Conservation (phyloP, 2,797 vertebrate genomes). For the Distichodus sexfasciatus region DNA sequence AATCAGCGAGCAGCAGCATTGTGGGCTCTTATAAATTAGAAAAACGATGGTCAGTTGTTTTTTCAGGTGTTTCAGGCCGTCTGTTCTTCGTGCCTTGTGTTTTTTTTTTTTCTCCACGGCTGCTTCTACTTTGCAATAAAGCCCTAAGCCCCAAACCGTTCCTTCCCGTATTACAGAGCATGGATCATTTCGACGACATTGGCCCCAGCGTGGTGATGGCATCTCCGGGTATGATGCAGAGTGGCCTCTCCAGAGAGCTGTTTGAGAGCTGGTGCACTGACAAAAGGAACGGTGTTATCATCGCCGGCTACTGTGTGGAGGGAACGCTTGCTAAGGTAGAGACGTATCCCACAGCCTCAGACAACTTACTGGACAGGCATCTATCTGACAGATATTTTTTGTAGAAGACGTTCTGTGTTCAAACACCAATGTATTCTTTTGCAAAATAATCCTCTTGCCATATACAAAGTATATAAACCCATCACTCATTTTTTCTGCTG, state of each 20-base stretch:
- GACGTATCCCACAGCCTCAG: too few species aligned
- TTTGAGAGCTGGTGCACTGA: conserved; percentile 99
- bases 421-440: too few species aligned
- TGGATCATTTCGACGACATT: conserved; percentile 98
- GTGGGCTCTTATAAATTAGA: too few species aligned
- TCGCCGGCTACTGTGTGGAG: conserved; percentile 95
- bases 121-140: too few species aligned
- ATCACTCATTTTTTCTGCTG: too few species aligned
- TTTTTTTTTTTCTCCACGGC: too few species aligned
- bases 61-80: too few species aligned
- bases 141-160: neutral
- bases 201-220: conserved; percentile 97
- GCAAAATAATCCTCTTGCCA: too few species aligned
- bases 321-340: conserved; percentile 92
- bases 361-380: neutral
- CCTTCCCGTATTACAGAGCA: conserved; percentile 79
- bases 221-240: conserved; percentile 98
- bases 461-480: too few species aligned
- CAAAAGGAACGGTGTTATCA: conserved; percentile 96
- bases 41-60: too few species aligned
- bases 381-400: neutral
- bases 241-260: conserved; percentile 90
- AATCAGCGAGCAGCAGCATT: neutral
- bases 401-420: too few species aligned
- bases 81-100: too few species aligned